Evolutionary conservation across 2,113 vertebrate genomes (phyloP).

Genomic region (Odobenus rosmarus): DNA sequence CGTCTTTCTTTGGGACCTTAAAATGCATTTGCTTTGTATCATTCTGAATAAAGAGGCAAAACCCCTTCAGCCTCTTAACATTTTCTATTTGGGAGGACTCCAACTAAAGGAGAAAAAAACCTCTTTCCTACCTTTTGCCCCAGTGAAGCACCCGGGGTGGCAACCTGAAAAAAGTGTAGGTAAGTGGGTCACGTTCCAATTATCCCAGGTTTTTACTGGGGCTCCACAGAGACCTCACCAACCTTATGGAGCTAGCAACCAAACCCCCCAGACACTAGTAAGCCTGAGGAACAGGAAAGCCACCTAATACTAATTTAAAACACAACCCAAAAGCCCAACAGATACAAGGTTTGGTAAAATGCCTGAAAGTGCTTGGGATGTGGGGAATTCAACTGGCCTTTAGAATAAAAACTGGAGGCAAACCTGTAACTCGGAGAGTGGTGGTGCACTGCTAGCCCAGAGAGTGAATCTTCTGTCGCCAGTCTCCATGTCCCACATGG

Average conservation of each 20-base stretch:
- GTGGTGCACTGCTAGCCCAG: slow-evolving; percentile 97
- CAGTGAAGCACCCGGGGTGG: neutral
- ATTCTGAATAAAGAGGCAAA: neutral
- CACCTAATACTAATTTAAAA: neutral
- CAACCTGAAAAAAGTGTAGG: neutral
- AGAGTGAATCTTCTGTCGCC: slow-evolving; percentile 96
- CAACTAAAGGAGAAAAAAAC: neutral
- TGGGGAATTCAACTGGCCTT: neutral
- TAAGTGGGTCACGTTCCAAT: neutral
- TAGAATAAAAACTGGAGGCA: slow-evolving; percentile 52
- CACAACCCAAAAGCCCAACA: neutral
- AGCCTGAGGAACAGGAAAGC: neutral
- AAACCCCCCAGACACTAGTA: neutral
- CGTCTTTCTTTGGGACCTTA: neutral
- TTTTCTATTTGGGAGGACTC: neutral
- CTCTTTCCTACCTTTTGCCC: neutral
- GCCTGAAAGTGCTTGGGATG: too few relatives aligned
- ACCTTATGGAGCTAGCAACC: neutral
- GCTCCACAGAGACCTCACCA: neutral
- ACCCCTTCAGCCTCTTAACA: neutral
- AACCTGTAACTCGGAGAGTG: slow-evolving; percentile 97
- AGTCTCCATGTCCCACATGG: slow-evolving; percentile 99
- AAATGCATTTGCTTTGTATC: neutral
- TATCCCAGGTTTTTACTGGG: neutral
- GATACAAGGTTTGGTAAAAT: neutral